These are phyloP conservation scores for Drosophila seguyi DNA, from an alignment of 1,140 invertebrate genomes.

Conservation along the genomic window DNA sequence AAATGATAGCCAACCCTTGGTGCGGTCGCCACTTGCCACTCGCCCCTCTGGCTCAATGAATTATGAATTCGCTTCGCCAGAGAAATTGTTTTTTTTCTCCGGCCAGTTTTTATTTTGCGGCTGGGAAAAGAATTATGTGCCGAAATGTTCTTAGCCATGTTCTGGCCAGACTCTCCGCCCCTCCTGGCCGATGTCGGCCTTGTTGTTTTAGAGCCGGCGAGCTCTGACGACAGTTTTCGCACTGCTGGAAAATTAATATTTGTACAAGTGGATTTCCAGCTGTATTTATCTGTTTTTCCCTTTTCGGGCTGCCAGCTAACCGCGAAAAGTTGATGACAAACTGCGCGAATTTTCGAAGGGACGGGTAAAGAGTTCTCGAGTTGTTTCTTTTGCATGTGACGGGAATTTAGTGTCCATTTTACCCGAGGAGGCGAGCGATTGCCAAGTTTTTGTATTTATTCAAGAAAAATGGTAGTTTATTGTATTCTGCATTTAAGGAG, in stretches of 20 bases:
- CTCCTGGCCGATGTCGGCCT: neutral
- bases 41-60: conserved; percentile 53
- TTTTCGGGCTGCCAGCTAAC: conserved; percentile 27
- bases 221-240: conserved; percentile 55
- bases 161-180: conserved; percentile 21
- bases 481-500: neutral
- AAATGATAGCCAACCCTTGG: conserved; percentile 61
- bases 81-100: conserved; percentile 39
- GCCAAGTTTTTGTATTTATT: conserved; percentile 19
- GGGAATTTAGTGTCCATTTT: conserved; percentile 44
- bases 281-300: conserved; percentile 34
- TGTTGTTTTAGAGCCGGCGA: conserved; percentile 26
- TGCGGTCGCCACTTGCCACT: conserved; percentile 31
- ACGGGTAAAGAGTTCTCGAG: conserved; percentile 4
- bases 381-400: conserved; percentile 47
- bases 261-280: conserved; percentile 58
- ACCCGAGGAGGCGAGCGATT: neutral
- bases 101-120: conserved; percentile 56
- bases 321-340: conserved; percentile 58
- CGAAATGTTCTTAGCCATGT: conserved; percentile 62
- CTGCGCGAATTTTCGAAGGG: conserved; percentile 18
- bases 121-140: conserved; percentile 62
- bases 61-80: conserved; percentile 59
- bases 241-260: conserved; percentile 64
- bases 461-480: neutral